Conservation (phyloP, 2,797 vertebrate genomes). For the Scleropages formosus region DNA sequence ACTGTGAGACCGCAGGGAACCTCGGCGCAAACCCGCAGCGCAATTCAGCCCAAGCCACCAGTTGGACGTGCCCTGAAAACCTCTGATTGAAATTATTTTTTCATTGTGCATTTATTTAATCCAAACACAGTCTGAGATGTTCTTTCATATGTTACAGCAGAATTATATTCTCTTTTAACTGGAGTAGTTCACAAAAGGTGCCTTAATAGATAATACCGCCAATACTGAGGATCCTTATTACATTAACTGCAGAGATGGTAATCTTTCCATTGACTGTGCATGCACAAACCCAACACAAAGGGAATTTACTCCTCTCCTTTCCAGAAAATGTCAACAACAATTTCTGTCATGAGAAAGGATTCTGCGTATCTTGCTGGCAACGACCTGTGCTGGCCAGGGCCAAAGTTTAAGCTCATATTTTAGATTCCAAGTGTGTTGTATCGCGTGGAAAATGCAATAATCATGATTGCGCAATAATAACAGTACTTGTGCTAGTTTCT, state of each 20-base stretch:
- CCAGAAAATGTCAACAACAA: conserved; percentile 18
- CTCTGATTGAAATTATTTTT: not conserved
- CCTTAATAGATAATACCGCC: conserved; percentile 21
- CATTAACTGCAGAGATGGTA: conserved; percentile 21
- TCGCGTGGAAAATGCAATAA: not conserved
- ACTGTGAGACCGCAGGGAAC: conserved; percentile 30
- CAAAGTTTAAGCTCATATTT: not conserved
- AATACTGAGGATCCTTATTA: conserved; percentile 1
- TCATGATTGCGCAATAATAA: not conserved
- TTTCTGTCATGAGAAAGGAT: conserved; percentile 15
- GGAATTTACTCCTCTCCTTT: not conserved
- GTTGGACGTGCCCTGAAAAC: not conserved
- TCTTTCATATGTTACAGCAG: not conserved
- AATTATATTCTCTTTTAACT: not conserved
- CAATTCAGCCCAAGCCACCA: not conserved
- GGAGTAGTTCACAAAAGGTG: conserved; percentile 16
- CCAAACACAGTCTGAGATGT: conserved; percentile 1
- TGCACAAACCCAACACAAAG: not conserved
- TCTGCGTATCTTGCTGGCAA: not conserved
- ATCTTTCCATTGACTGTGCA: not conserved
- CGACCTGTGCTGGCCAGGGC: not conserved
- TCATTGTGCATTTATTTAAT: not conserved
- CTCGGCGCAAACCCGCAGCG: not conserved
- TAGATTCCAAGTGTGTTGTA: not conserved
- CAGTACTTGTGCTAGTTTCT: too few species aligned